Evolutionary conservation across 1,140 invertebrate species (phyloP), one percentile per base, ranked within the genome.

Genomic region (Bombus superbus): DNA sequence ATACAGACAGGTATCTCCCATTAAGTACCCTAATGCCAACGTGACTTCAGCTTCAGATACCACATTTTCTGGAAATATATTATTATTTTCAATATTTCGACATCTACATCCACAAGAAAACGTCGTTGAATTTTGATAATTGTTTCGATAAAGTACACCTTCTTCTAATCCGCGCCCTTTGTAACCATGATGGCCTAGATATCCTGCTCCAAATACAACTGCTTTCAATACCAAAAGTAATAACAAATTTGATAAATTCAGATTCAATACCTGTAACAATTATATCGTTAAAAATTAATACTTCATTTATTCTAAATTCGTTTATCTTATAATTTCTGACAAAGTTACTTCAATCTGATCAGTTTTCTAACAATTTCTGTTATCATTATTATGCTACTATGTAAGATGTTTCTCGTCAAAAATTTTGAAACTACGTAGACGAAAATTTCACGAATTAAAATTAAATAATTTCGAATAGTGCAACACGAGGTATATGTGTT

Each of bases 231-330:
- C 96, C 47, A 98, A 95, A 35, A 98, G 95, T 73, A 98, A 96
- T 53, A 98, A 94, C 83, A 98, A 94, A 93, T 98, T 98, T 0
- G 97, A 98, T 42, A 98, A 93, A 94, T 98, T 98, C 38, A 98
- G 93, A 88, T 98, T 98, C 13, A 98, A 95, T 1, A 98, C 97
- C 97, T 98, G 94, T 8, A 86, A 92, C 57, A 83, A 53, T 72
- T n/a, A 18, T 40, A 38, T n/a, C 8, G 25, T 6, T 85, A 69
- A 35, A n/a, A 22, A 35, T n/a, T 15, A 73, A 73, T 83, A 44
- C 18, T 75, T 53, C 40, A 3, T 84, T 6, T 64, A 22, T 22
- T n/a, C 15, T 44, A 47, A 22, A 13, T 18, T 38, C 11, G 38
- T 71, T 47, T 28, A 66, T 38, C 25, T 35, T 18, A 42, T 10